Percentiles rank a stretch among this genome's conserved stretches.
Conservation (phyloP, 2,888 invertebrate genomes). For the Euclidia mi region DNA sequence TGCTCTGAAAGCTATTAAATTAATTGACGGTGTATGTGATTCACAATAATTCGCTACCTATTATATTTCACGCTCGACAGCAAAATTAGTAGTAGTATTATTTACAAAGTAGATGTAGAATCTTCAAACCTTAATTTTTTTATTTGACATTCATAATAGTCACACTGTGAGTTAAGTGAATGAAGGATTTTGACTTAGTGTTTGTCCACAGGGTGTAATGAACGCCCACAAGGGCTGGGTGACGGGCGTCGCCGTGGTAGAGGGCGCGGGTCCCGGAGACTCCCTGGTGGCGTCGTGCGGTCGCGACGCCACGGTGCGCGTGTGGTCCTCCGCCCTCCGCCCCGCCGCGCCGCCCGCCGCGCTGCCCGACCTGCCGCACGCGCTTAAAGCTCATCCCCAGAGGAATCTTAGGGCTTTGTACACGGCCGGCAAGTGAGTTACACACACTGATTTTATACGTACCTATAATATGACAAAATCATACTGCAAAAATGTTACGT, state of each 20-base stretch:
- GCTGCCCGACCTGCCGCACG: slow-evolving; percentile 91
- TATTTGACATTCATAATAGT: no score
- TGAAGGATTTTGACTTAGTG: no score
- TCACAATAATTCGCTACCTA: no score
- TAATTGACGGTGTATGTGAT: no score
- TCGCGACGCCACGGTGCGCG: slow-evolving; percentile 93
- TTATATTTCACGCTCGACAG: no score
- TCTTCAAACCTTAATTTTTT: no score
- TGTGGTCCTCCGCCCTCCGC: slow-evolving; percentile 93
- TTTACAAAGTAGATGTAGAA: no score
- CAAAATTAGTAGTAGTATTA: no score
- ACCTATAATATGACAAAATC: background rate
- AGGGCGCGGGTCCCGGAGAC: slow-evolving; percentile 57
- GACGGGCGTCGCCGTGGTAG: slow-evolving; percentile 91
- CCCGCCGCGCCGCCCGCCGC: slow-evolving; percentile 75
- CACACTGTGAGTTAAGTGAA: no score
- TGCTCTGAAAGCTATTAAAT: no score
- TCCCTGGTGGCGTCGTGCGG: slow-evolving; percentile 92
- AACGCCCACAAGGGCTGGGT: slow-evolving; percentile 97
- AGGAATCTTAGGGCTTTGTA: slow-evolving; percentile 86
- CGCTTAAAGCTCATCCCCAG: slow-evolving; percentile 91
- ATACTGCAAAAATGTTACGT: no score
- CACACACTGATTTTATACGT: background rate
- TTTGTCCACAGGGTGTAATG: slow-evolving; percentile 88
- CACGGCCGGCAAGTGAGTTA: slow-evolving; percentile 95